phyloP scores from a whole-genome alignment of 2,888 invertebrate genomes.

The Strigamia maritima region DNA sequence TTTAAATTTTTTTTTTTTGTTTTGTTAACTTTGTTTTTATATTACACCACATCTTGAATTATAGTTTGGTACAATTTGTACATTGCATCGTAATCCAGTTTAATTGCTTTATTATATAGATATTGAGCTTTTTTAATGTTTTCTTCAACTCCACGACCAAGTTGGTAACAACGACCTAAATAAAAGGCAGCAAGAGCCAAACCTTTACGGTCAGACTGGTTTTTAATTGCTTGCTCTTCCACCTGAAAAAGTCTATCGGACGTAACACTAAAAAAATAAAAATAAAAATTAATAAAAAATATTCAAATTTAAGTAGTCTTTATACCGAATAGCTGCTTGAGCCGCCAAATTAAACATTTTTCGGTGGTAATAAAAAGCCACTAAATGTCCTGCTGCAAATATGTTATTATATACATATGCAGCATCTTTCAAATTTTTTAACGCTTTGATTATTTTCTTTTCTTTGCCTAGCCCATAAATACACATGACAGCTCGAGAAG shows the following conservation, averaged over 20 bases:
- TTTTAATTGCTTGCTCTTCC: slow-evolving; percentile 3
- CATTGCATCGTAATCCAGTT: background rate
- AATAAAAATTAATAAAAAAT: background rate
- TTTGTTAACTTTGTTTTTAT: background rate
- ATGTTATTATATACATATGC: background rate
- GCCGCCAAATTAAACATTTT: slow-evolving; percentile 31
- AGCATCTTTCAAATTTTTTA: slow-evolving; percentile 3
- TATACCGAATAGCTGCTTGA: background rate
- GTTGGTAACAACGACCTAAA: slow-evolving; percentile 5
- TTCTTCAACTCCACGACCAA: background rate
- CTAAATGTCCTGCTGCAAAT: slow-evolving; percentile 2
- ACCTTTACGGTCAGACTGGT: slow-evolving; percentile 3
- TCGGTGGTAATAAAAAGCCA: slow-evolving; percentile 6
- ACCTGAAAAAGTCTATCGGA: background rate
- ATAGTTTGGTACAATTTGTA: background rate
- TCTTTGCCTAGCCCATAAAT: background rate
- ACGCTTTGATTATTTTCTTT: background rate
- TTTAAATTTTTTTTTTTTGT: background rate
- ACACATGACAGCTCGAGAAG: slow-evolving; percentile 26
- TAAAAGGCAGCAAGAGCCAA: slow-evolving; percentile 18
- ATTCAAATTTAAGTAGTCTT: background rate
- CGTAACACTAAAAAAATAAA: background rate
- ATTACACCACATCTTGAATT: background rate
- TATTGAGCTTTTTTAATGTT: background rate
- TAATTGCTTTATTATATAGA: background rate